Percentiles rank a stretch among this genome's conserved stretches.
Conservation (phyloP, 2,113 vertebrate species). For the Atractosteus spatula region DNA sequence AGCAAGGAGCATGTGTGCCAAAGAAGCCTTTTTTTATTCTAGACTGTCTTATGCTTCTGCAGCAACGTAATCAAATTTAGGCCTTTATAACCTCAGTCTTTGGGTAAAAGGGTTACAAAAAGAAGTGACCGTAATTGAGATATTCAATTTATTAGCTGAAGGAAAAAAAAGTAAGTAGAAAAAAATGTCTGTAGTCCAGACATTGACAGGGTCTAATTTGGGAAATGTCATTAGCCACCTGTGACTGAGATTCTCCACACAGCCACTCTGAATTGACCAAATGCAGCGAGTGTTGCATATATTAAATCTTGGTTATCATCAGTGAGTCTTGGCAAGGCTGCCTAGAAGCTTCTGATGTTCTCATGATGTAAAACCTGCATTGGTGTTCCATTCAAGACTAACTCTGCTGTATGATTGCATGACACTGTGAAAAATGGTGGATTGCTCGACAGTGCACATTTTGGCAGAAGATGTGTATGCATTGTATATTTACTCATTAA, state of each 20-base stretch:
- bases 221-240: background rate
- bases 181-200: too few relatives aligned
- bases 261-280: background rate
- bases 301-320: background rate
- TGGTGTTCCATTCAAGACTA: too few relatives aligned
- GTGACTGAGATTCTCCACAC: background rate
- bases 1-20: too few relatives aligned
- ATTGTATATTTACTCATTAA: background rate
- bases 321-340: background rate
- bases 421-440: too few relatives aligned
- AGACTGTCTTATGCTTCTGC: background rate
- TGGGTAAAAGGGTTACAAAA: conserved; percentile 10
- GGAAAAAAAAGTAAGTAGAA: too few relatives aligned
- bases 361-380: too few relatives aligned
- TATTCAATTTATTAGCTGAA: background rate
- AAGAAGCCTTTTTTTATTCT: too few relatives aligned
- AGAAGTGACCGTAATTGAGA: conserved; percentile 1
- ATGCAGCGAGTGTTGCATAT: background rate
- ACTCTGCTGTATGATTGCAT: too few relatives aligned
- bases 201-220: too few relatives aligned
- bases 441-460: too few relatives aligned
- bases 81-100: conserved; percentile 6
- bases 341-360: too few relatives aligned
- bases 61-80: background rate
- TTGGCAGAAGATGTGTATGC: too few relatives aligned